A percentile compares a stretch with the other conserved stretches of the same genome.
phyloP scores from a whole-genome alignment of 2,888 invertebrate genomes.

The Alsophila aescularia region DNA sequence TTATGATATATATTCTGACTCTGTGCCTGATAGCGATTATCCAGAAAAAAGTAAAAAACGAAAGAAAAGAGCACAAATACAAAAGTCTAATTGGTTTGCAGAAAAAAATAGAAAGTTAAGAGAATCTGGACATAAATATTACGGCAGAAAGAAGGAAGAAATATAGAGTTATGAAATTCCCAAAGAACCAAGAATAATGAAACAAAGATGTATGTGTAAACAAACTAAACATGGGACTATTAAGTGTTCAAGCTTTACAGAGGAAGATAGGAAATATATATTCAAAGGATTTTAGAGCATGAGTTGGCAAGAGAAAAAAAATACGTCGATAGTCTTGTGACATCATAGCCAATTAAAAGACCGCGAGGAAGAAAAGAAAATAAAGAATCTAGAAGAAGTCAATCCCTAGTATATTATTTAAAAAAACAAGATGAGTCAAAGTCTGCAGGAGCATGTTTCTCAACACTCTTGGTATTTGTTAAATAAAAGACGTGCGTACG shows the following conservation, averaged over 20 bases:
- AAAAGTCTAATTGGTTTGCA: not conserved
- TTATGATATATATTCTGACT: too few species aligned
- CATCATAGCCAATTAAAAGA: not conserved
- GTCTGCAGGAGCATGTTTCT: constrained; percentile 27
- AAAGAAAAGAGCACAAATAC: too few species aligned
- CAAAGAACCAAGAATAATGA: constrained; percentile 4
- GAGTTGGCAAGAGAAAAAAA: too few species aligned
- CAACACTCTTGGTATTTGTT: constrained; percentile 21
- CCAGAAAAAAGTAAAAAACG: too few species aligned
- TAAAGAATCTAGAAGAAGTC: constrained; percentile 12
- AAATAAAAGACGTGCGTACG: too few species aligned
- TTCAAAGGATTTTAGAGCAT: too few species aligned
- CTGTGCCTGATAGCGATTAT: too few species aligned
- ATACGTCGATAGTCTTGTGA: too few species aligned
- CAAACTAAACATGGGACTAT: too few species aligned
- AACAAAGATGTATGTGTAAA: too few species aligned
- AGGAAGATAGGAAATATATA: too few species aligned
- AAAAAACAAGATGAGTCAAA: constrained; percentile 23
- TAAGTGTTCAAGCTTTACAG: too few species aligned
- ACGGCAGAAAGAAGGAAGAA: constrained; percentile 14
- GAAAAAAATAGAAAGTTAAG: constrained; percentile 20
- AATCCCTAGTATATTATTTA: constrained; percentile 24
- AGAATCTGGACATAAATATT: constrained; percentile 12
- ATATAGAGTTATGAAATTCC: constrained; percentile 17
- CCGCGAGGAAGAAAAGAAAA: constrained; percentile 2